phyloP scores from a whole-genome alignment of 2,113 vertebrate genomes.

The Atherinomorus stipes region DNA sequence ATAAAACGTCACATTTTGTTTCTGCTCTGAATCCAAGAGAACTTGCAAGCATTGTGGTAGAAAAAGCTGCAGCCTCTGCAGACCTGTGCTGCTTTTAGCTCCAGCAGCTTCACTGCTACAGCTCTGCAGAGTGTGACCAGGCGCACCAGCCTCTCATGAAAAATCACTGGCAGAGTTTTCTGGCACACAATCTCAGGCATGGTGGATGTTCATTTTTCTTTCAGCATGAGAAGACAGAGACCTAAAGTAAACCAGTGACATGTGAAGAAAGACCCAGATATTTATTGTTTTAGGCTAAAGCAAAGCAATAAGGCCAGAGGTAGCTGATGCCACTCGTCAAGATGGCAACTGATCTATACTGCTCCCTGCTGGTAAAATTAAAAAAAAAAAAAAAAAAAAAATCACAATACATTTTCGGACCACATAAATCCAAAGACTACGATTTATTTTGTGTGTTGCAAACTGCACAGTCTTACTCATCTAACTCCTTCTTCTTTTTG shows the following conservation, averaged over 20 bases:
- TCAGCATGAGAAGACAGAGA: background rate
- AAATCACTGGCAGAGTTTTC: background rate
- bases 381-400: background rate
- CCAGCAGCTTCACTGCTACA: background rate
- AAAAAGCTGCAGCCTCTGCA: too few relatives aligned
- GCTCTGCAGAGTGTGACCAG: background rate
- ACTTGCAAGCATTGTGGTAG: too few relatives aligned
- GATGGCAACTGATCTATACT: background rate
- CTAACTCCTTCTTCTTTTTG: conserved; percentile 31
- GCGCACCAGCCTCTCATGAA: background rate
- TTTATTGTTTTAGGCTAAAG: conserved; percentile 3
- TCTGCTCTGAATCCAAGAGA: too few relatives aligned
- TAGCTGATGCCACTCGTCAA: background rate
- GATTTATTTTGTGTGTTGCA: background rate
- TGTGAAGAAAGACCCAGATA: background rate
- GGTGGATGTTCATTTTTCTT: background rate
- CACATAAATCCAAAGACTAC: background rate
- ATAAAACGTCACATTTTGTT: too few relatives aligned
- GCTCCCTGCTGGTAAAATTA: conserved; percentile 24
- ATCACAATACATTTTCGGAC: background rate
- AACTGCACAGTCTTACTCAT: conserved; percentile 1
- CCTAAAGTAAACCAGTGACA: background rate
- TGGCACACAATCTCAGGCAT: background rate
- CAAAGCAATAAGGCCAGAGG: background rate
- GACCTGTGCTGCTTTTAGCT: conserved; percentile 11